These are phyloP conservation scores for Porites evermanni DNA, from an alignment of 92 coral and sea anemone genomes.

Conservation along the genomic window DNA sequence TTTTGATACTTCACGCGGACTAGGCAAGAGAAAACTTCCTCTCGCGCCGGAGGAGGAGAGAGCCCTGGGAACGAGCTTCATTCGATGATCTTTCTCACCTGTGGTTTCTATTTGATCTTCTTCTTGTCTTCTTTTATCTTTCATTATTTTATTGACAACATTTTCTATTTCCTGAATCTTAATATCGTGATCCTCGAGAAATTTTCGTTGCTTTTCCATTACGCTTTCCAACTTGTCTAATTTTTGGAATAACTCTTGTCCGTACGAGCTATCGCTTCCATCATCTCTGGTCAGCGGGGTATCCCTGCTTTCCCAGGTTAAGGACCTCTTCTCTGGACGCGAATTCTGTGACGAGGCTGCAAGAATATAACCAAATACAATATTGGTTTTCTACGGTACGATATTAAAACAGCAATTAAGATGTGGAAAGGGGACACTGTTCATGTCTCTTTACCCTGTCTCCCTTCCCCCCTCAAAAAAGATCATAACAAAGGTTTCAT, in stretches of 20 bases:
- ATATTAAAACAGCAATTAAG: no score
- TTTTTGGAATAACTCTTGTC: conserved; percentile 8
- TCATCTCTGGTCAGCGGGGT: conserved; percentile 1
- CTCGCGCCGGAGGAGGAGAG: no score
- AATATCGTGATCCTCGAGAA: conserved; percentile 27
- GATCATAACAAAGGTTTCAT: no score
- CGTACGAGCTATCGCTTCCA: not conserved
- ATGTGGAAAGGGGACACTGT: no score
- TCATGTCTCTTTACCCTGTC: no score
- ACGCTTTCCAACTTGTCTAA: conserved; percentile 28
- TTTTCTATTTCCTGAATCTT: conserved; percentile 40
- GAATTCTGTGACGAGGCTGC: conserved; percentile 22
- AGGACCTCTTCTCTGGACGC: not conserved
- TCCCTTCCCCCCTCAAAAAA: no score
- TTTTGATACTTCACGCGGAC: no score
- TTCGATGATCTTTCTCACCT: not conserved
- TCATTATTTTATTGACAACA: not conserved
- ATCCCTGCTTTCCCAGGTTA: conserved; percentile 1
- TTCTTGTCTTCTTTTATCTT: not conserved
- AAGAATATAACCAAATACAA: no score
- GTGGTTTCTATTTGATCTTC: conserved; percentile 1
- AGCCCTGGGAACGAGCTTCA: not conserved
- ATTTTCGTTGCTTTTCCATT: conserved; percentile 32
- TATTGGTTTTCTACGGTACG: not conserved
- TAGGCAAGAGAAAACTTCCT: no score